Percentiles rank a stretch among this genome's conserved stretches.
Conservation (phyloP, 2,113 vertebrate genomes). For the Petaurus breviceps region DNA sequence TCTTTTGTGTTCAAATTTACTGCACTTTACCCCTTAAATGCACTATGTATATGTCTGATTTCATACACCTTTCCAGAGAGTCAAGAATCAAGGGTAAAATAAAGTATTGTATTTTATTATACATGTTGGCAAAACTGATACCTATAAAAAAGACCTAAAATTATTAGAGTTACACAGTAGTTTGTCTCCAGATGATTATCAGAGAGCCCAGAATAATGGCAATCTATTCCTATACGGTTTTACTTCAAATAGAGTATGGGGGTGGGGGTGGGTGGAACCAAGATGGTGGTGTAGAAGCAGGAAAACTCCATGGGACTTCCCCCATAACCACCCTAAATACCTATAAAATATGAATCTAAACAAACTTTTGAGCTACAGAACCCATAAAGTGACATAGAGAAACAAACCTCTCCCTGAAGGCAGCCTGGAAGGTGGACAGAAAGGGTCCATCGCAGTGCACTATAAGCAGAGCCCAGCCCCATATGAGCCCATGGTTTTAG, state of each 20-base stretch:
- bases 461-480: too few species aligned
- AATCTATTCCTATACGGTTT: not conserved
- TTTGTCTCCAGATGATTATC: not conserved
- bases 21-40: not conserved
- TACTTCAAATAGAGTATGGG: not conserved
- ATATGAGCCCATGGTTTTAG: too few species aligned
- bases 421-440: too few species aligned
- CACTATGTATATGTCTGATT: not conserved
- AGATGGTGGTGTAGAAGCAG: too few species aligned
- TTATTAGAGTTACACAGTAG: not conserved
- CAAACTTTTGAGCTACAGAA: too few species aligned
- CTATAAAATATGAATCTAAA: too few species aligned
- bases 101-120: not conserved
- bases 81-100: not conserved
- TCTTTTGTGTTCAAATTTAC: not conserved
- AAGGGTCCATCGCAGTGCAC: too few species aligned
- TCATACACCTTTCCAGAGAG: not conserved
- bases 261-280: too few species aligned
- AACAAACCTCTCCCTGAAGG: too few species aligned
- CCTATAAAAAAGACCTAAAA: not conserved
- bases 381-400: too few species aligned
- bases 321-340: too few species aligned
- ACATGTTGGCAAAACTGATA: not conserved
- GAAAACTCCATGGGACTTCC: too few species aligned
- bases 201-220: conserved; percentile 23